Conservation (phyloP, 2,888 invertebrate species). For the Celastrina argiolus region DNA sequence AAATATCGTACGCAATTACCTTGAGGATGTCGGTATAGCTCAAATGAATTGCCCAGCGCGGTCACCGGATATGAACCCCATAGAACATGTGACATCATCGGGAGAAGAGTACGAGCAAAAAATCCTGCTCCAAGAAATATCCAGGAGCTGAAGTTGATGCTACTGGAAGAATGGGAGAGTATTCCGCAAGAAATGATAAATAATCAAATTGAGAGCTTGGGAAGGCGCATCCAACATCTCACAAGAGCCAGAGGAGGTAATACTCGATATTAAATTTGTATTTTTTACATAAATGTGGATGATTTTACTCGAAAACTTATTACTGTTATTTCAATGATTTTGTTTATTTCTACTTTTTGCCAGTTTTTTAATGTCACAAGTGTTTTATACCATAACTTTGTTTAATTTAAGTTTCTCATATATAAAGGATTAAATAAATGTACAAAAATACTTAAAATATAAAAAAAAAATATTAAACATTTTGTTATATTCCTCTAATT, state of each 20-base stretch:
- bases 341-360: background rate
- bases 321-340: too few relatives aligned
- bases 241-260: background rate
- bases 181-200: conserved; percentile 3
- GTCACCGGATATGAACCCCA: conserved; percentile 2
- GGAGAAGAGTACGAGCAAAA: conserved; percentile 11
- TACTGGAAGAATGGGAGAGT: background rate
- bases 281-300: background rate
- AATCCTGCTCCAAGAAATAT: conserved; percentile 2
- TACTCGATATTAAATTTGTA: conserved; percentile 2
- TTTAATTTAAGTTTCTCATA: background rate
- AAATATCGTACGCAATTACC: background rate
- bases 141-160: background rate
- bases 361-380: background rate
- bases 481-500: too few relatives aligned
- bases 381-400: background rate
- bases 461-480: too few relatives aligned
- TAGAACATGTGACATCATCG: conserved; percentile 10
- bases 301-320: too few relatives aligned
- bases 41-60: background rate
- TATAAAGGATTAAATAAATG: background rate
- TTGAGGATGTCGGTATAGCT: background rate
- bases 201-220: background rate
- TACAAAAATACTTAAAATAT: background rate
- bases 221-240: background rate